Conservation (phyloP, 2,113 vertebrate species). For the Poecile atricapillus region DNA sequence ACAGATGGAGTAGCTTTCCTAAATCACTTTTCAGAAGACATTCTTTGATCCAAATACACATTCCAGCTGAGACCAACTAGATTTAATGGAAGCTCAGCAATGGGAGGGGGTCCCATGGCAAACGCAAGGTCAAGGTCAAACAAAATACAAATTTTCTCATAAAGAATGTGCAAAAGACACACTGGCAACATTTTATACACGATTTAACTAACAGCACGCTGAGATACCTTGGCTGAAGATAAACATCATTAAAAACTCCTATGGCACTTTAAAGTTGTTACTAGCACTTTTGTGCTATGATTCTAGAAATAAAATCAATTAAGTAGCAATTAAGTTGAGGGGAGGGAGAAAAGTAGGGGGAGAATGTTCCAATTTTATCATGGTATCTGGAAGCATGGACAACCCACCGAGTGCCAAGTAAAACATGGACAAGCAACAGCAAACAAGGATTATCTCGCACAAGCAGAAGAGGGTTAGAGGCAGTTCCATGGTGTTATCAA, state of each 20-base stretch:
- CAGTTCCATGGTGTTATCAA: background rate
- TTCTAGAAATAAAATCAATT: background rate
- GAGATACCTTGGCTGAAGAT: fast-evolving
- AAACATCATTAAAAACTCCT: background rate
- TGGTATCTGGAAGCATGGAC: fast-evolving
- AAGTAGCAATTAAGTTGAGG: background rate
- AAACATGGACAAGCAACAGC: background rate
- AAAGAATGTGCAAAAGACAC: background rate
- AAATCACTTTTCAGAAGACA: background rate
- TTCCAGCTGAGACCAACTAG: background rate
- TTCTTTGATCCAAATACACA: background rate
- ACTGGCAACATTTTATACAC: background rate
- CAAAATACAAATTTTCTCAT: background rate
- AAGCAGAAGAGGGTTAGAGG: background rate
- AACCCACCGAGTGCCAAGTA: background rate
- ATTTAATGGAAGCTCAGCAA: background rate
- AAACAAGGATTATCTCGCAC: background rate
- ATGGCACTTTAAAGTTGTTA: background rate
- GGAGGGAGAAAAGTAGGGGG: fast-evolving
- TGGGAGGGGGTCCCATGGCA: background rate
- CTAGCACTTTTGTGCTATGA: background rate
- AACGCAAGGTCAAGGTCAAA: background rate
- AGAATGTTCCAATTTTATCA: background rate
- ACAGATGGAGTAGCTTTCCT: background rate
- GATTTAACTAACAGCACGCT: fast-evolving